phyloP scores from a whole-genome alignment of 1,140 invertebrate species.

The Ceratina australensis region DNA sequence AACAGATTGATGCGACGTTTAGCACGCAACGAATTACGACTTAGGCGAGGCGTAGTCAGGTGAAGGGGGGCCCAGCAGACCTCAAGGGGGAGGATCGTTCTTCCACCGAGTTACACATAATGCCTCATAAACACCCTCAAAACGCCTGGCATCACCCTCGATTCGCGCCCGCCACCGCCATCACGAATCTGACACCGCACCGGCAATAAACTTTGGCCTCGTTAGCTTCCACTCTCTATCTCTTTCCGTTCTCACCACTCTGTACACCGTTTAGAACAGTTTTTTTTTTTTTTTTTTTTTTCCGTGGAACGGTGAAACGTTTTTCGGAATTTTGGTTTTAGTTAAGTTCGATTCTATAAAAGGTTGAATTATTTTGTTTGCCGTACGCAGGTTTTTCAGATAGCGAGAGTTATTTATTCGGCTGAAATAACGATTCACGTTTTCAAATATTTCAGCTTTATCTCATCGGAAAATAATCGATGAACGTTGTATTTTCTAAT shows the following conservation, averaged over 20 bases:
- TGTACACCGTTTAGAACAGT: background rate
- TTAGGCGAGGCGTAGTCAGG: slow-evolving; percentile 68
- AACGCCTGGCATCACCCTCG: slow-evolving; percentile 74
- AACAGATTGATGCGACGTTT: slow-evolving; percentile 36
- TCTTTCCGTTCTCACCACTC: slow-evolving; percentile 9
- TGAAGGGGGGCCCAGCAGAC: slow-evolving; percentile 66
- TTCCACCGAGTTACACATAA: slow-evolving; percentile 79
- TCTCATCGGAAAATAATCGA: no score
- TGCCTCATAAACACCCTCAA: slow-evolving; percentile 79
- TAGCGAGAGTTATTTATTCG: no score
- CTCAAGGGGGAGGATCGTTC: slow-evolving; percentile 74
- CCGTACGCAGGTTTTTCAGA: no score
- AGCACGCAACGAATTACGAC: slow-evolving; percentile 67
- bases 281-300: background rate
- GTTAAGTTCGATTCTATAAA: no score
- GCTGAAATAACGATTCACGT: no score
- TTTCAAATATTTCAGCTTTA: no score
- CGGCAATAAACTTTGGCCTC: slow-evolving; percentile 75
- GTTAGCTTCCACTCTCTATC: slow-evolving; percentile 55
- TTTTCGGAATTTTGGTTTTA: background rate
- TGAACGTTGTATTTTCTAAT: no score
- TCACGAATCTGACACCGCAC: slow-evolving; percentile 68
- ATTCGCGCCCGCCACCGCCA: slow-evolving; percentile 68
- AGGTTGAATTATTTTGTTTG: no score
- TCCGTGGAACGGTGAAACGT: no score